These are phyloP conservation scores for Gobionotothen gibberifrons DNA, from an alignment of 2,797 vertebrate genomes.

Conservation along the genomic window DNA sequence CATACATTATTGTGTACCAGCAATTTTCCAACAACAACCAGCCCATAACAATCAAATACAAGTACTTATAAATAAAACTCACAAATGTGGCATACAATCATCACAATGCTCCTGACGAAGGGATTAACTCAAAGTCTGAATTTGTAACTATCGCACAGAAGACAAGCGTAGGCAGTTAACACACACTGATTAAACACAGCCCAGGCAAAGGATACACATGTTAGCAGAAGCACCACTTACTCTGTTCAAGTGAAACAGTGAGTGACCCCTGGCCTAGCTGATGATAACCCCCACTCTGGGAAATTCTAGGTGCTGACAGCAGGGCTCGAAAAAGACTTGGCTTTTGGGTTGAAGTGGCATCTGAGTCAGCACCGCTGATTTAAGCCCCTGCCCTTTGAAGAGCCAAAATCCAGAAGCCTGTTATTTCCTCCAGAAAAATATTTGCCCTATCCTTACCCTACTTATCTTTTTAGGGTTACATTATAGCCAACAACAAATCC, in stretches of 20 bases:
- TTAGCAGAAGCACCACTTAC: slow-evolving; percentile 2
- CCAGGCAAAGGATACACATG: background rate
- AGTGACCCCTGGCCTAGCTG: background rate
- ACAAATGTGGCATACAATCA: background rate
- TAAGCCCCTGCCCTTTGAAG: too few relatives aligned
- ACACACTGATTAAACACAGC: background rate
- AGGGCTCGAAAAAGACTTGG: too few relatives aligned
- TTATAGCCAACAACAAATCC: too few relatives aligned
- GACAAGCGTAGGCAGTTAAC: background rate
- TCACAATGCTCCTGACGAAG: background rate
- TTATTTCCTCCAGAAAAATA: too few relatives aligned
- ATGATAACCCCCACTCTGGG: background rate
- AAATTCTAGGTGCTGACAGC: background rate
- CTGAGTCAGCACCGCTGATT: too few relatives aligned
- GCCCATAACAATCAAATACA: background rate
- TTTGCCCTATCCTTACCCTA: too few relatives aligned
- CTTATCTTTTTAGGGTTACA: too few relatives aligned
- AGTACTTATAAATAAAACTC: background rate
- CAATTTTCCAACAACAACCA: background rate
- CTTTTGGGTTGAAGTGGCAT: too few relatives aligned
- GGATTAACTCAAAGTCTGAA: background rate
- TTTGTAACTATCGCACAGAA: background rate
- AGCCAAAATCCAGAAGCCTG: too few relatives aligned
- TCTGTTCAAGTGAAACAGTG: background rate
- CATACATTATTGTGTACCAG: background rate